Conservation (phyloP, 2,888 invertebrate genomes). For the Lampropteryx suffumata region DNA sequence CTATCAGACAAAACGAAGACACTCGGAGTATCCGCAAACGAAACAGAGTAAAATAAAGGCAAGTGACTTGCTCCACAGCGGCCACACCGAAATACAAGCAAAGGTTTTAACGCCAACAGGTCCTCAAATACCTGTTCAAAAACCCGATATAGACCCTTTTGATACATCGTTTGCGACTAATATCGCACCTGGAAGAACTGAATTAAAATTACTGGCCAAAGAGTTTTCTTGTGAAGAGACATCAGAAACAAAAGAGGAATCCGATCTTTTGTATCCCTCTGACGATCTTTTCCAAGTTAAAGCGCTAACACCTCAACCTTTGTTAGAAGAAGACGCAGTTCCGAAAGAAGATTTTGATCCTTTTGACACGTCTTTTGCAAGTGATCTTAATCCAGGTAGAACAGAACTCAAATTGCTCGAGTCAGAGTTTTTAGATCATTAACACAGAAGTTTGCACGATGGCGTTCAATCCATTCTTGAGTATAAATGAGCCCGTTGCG, state of each 20-base stretch:
- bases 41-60: conserved; percentile 50
- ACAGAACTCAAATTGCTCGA: conserved; percentile 90
- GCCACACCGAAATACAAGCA: conserved; percentile 59
- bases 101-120: conserved; percentile 86
- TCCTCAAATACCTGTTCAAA: conserved; percentile 49
- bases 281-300: conserved; percentile 85
- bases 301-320: conserved; percentile 87
- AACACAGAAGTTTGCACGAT: conserved; percentile 63
- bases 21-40: conserved; percentile 75
- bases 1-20: conserved; percentile 68
- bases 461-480: conserved; percentile 91
- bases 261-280: conserved; percentile 76
- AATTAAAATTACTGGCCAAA: conserved; percentile 89
- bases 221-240: conserved; percentile 85
- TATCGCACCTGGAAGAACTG: conserved; percentile 89
- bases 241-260: conserved; percentile 56
- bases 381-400: conserved; percentile 88
- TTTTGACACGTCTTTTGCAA: conserved; percentile 92
- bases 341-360: conserved; percentile 85
- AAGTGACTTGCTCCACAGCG: conserved; percentile 64
- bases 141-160: conserved; percentile 88
- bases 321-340: conserved; percentile 10
- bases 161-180: conserved; percentile 93
- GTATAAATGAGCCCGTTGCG: conserved; percentile 85
- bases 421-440: conserved; percentile 83